Percentiles rank a stretch among this genome's conserved stretches.
Conservation (phyloP, 2,888 invertebrate genomes). For the Drosophila nigricruria region DNA sequence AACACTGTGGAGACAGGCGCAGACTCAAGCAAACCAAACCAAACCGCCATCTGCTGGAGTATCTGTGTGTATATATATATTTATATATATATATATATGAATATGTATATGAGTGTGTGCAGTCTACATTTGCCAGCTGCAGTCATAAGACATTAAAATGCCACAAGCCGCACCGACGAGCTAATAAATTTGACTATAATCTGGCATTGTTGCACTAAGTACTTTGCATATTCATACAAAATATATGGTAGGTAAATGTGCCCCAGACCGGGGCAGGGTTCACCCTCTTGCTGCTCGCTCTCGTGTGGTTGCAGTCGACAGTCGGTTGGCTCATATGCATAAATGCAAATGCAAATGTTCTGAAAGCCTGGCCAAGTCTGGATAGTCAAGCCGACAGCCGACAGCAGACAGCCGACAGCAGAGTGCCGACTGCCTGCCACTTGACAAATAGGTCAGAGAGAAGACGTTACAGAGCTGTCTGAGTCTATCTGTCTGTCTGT, state of each 20-base stretch:
- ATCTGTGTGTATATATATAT: too few relatives aligned
- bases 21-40: not conserved
- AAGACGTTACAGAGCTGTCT: conserved; percentile 38
- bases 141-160: conserved; percentile 55
- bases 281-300: not conserved
- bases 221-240: conserved; percentile 80
- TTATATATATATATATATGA: too few relatives aligned
- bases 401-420: conserved; percentile 28
- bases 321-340: conserved; percentile 63
- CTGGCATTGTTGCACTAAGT: conserved; percentile 81
- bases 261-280: not conserved
- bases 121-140: conserved; percentile 38
- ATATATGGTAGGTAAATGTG: conserved; percentile 49
- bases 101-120: conserved; percentile 11
- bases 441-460: conserved; percentile 70
- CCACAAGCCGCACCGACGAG: conserved; percentile 57
- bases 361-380: conserved; percentile 31
- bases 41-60: too few relatives aligned
- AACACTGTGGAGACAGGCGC: not conserved
- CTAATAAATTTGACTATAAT: conserved; percentile 79
- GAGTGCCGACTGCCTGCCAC: conserved; percentile 37
- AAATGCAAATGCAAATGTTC: conserved; percentile 55
- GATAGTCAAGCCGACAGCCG: conserved; percentile 36
- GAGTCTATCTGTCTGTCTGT: conserved; percentile 15
- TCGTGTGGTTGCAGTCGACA: conserved; percentile 35